Base-by-base conservation (phyloP, 2,888 invertebrate genomes). In the Deilephila elpenor region DNA sequence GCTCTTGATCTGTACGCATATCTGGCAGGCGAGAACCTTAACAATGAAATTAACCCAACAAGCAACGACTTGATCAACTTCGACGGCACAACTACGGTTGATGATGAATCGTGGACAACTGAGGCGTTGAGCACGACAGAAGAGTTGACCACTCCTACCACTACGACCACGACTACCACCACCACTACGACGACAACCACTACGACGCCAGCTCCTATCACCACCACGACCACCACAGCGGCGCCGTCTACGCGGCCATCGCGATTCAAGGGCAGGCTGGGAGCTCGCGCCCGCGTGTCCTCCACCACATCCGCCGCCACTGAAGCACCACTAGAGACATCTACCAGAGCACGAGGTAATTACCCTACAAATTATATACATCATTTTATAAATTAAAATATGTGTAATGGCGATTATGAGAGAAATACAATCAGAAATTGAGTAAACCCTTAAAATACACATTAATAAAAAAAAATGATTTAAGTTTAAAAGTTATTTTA, bases 1-100 rank as follows among this genome's bases (percentile, higher is more conserved):
- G 98, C 98, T 17, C 93, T 97, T 19, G 98, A 98, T 82, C 92
- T 98, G 70, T 98, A 98, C 84, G 98, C 98, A 0, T 97, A 97
- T 82, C 93, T 97, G 71, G 96, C 96, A 17, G 95, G 96, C 29
- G 96, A 96, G 80, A 96, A 96, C 79, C 89, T 96, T 34, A 96
- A 96, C 77, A 96, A 96, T 60, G 96, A 96, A 78, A 93, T 95
- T 11, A 94, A 89, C 73, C 89, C 91, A 1, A 88, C 93, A 8
- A 91, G 83, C 29, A 89, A 90, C 76, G 84, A 90, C 59, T 79
- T 89, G 25, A 86, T 84, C 14, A 79, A 79, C 70, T 88, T 91
- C 53, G 94, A 94, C 64, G 91, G 91, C 0, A 88, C 92, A 0
- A 92, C 94, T 0, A 92, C 92, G 0, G 78, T 89, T 1, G 91